These are phyloP conservation scores for Cerastoderma edule DNA, from an alignment of 2,888 invertebrate genomes.

Conservation along the genomic window DNA sequence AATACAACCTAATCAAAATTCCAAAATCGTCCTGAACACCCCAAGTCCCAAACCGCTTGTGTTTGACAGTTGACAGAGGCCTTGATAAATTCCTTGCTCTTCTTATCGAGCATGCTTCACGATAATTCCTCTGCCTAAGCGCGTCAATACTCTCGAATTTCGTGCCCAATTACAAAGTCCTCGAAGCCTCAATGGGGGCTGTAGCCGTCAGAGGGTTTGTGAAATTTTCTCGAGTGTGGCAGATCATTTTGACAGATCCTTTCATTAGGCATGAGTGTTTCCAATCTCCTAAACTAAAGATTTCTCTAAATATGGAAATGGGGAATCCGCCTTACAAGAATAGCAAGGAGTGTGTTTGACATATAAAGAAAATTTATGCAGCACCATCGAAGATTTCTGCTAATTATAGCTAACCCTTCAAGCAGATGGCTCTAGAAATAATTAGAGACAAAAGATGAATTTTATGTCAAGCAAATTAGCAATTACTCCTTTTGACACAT, in stretches of 20 bases:
- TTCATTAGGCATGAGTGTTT: constrained; percentile 1
- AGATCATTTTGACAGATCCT: constrained; percentile 4
- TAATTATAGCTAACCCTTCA: too few relatives aligned
- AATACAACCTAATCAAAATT: constrained; percentile 1
- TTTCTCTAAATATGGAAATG: too few relatives aligned
- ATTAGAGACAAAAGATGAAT: too few relatives aligned
- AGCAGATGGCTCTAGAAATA: too few relatives aligned
- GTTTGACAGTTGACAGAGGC: constrained; percentile 7
- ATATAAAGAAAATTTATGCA: too few relatives aligned
- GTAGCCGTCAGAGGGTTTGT: too few relatives aligned
- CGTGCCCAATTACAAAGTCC: constrained; percentile 4
- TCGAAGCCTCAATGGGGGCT: not conserved
- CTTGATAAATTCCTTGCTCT: not conserved
- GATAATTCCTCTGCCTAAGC: not conserved
- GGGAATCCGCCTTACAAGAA: too few relatives aligned
- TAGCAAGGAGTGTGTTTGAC: too few relatives aligned
- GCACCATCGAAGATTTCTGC: too few relatives aligned
- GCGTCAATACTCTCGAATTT: constrained; percentile 7
- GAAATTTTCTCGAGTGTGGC: not conserved
- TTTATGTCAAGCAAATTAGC: too few relatives aligned
- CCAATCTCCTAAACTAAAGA: too few relatives aligned
- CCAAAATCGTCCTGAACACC: not conserved
- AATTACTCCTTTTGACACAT: too few relatives aligned
- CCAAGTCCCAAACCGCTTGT: not conserved
- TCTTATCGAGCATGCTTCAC: not conserved